A percentile compares a stretch with the other conserved stretches of the same genome.
phyloP scores from a whole-genome alignment of 2,797 vertebrate genomes.

The Zalophus californianus region DNA sequence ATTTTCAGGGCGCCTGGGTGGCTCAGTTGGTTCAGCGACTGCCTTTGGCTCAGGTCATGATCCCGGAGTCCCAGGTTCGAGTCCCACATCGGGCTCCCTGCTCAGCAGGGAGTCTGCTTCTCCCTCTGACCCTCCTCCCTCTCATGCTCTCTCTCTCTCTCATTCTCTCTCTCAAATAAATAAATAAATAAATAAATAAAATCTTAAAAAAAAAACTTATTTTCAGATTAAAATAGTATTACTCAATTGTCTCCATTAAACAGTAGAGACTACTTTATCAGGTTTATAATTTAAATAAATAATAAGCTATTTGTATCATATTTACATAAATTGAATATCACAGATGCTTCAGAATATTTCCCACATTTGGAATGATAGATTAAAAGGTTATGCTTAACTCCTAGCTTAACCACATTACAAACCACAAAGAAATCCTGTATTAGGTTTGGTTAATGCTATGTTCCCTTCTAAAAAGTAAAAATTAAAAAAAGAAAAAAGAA shows the following conservation, averaged over 20 bases:
- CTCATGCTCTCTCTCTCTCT: too few species aligned
- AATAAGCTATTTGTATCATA: background rate
- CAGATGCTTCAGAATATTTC: background rate
- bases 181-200: too few species aligned
- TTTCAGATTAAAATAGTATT: background rate
- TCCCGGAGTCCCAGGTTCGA: too few species aligned
- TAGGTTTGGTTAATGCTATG: background rate
- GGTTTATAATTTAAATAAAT: background rate
- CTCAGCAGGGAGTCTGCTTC: too few species aligned
- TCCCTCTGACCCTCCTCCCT: too few species aligned
- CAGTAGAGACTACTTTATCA: background rate
- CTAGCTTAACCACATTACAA: background rate
- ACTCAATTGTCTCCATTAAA: background rate
- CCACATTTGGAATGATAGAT: background rate
- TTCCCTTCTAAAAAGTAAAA: background rate
- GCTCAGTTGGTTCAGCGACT: too few species aligned
- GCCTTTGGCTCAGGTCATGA: too few species aligned
- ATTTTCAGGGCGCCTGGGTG: background rate
- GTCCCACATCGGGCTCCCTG: too few species aligned
- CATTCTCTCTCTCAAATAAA: too few species aligned
- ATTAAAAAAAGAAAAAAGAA: background rate
- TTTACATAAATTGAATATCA: background rate
- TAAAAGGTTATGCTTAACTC: background rate
- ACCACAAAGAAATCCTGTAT: background rate
- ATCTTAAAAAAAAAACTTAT: background rate